Percentiles rank a stretch among this genome's conserved stretches.
Conservation (phyloP, 2,888 invertebrate species). For the Diadegma fenestrale region DNA sequence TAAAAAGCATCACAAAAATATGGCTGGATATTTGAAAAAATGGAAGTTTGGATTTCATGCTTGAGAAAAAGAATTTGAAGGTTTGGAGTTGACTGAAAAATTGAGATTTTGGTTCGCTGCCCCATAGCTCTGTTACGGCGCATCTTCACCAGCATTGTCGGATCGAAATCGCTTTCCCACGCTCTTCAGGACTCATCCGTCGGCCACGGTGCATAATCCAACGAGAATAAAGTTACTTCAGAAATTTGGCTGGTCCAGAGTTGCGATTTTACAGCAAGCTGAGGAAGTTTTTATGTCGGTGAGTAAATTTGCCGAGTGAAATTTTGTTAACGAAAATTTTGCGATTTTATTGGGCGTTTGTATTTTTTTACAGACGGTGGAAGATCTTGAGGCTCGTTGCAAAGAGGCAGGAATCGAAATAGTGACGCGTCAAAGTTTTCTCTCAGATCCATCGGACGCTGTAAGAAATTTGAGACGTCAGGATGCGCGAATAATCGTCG, state of each 20-base stretch:
- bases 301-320: slow-evolving; percentile 79
- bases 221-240: slow-evolving; percentile 98
- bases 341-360: neutral
- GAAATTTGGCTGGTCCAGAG: slow-evolving; percentile 98
- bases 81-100: neutral
- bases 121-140: slow-evolving; percentile 97
- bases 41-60: neutral
- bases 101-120: neutral
- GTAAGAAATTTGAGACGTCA: slow-evolving; percentile 97
- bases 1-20: slow-evolving; percentile 73
- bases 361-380: slow-evolving; percentile 91
- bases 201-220: slow-evolving; percentile 99
- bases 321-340: neutral
- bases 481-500: slow-evolving; percentile 99
- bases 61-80: neutral
- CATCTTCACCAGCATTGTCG: slow-evolving; percentile 98
- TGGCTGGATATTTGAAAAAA: neutral
- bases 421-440: slow-evolving; percentile 97
- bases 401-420: slow-evolving; percentile 97
- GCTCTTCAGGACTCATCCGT: slow-evolving; percentile 99
- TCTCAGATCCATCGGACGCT: slow-evolving; percentile 98
- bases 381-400: slow-evolving; percentile 97
- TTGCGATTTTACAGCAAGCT: slow-evolving; percentile 98
- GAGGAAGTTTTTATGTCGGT: slow-evolving; percentile 99
- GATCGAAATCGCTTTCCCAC: slow-evolving; percentile 99